phyloP scores from a whole-genome alignment of 2,888 invertebrate species.

The Euzophera pinguis region DNA sequence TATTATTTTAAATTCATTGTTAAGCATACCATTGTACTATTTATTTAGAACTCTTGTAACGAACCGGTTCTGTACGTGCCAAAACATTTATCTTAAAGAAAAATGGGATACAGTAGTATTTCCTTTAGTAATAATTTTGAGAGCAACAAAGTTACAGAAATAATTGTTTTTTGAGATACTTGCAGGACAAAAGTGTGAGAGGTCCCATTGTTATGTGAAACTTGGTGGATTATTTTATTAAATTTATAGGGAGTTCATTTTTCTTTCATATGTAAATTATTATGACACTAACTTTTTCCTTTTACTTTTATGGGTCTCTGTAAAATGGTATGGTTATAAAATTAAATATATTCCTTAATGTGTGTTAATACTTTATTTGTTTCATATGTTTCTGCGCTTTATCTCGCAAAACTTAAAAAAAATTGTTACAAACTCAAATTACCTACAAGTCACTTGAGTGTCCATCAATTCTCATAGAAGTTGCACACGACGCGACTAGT shows the following conservation, averaged over 20 bases:
- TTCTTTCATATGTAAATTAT: no score
- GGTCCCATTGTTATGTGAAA: constrained; percentile 1
- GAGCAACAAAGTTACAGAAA: constrained; percentile 1
- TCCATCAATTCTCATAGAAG: no score
- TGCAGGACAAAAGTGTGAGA: neutral
- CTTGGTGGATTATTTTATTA: neutral
- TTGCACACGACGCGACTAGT: no score
- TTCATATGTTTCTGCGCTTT: no score
- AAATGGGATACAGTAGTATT: neutral
- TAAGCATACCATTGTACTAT: neutral
- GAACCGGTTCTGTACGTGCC: neutral
- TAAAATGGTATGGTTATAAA: no score
- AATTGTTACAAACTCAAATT: no score
- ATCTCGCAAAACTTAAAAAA: no score
- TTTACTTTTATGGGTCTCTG: no score
- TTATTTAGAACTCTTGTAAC: neutral
- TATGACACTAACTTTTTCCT: no score
- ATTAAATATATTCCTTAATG: no score
- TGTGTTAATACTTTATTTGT: no score
- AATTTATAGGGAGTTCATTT: neutral
- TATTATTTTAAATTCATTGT: neutral
- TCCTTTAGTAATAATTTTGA: constrained; percentile 8
- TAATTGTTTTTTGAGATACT: neutral
- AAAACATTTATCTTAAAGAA: constrained; percentile 10
- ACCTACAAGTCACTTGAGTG: no score